Conservation (phyloP, 2,888 invertebrate species). For the Drosophila stalkeri region DNA sequence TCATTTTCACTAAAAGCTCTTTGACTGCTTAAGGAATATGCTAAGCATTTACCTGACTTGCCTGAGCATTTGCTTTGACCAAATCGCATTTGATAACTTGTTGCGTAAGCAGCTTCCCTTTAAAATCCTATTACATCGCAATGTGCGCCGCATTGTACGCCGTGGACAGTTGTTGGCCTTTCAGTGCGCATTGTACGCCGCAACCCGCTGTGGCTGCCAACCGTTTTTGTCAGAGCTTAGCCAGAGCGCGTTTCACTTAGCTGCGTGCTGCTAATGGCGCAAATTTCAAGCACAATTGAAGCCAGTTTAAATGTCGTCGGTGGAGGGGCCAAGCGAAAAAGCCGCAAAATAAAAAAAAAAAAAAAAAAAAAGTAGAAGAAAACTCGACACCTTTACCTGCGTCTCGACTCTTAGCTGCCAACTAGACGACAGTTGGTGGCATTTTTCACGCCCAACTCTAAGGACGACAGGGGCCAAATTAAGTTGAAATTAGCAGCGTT, state of each 20-base stretch:
- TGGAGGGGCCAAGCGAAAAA: not conserved
- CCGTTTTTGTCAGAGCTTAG: slow-evolving; percentile 18
- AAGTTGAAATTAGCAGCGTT: slow-evolving; percentile 70
- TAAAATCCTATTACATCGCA: not conserved
- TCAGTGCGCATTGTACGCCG: not conserved
- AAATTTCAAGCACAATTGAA: slow-evolving; percentile 77
- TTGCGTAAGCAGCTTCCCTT: slow-evolving; percentile 8
- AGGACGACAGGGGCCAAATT: slow-evolving; percentile 42
- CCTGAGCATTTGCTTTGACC: not conserved
- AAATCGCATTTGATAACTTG: slow-evolving; percentile 4
- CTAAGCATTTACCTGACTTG: not conserved
- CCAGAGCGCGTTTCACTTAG: slow-evolving; percentile 29
- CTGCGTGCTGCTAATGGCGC: slow-evolving; percentile 65
- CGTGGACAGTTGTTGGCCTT: slow-evolving; percentile 8
- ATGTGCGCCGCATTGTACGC: slow-evolving; percentile 2
- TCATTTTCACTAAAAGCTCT: not conserved
- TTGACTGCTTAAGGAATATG: slow-evolving; percentile 7
- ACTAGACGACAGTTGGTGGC: slow-evolving; percentile 35
- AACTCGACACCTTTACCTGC: slow-evolving; percentile 29
- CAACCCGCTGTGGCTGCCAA: not conserved
- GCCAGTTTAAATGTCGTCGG: slow-evolving; percentile 54
- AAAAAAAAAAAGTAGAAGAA: slow-evolving; percentile 19
- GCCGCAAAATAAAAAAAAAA: slow-evolving; percentile 9
- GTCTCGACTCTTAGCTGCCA: not conserved
- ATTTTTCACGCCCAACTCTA: slow-evolving; percentile 31